phyloP scores from a whole-genome alignment of 2,797 vertebrate species.

The Typhlichthys subterraneus region DNA sequence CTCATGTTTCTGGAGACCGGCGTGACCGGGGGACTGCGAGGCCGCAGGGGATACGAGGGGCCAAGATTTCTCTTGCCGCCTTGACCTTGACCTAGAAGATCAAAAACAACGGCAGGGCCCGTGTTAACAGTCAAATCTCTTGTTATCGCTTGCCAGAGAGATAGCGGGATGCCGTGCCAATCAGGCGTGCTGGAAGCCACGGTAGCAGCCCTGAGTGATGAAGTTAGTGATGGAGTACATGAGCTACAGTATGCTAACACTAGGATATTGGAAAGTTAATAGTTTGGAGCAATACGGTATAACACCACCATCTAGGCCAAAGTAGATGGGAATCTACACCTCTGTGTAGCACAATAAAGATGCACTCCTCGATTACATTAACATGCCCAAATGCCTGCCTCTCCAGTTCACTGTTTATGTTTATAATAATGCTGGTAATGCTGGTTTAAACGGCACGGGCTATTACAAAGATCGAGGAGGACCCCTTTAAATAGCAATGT shows the following conservation, averaged over 20 bases:
- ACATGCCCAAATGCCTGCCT: no score
- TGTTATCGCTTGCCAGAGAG: not conserved
- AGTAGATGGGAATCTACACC: no score
- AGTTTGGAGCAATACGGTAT: no score
- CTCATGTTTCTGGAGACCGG: slow-evolving; percentile 49
- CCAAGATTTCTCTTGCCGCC: slow-evolving; percentile 48
- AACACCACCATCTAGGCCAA: no score
- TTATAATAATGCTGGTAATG: no score
- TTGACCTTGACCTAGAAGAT: slow-evolving; percentile 73
- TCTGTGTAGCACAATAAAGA: no score
- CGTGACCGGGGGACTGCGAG: slow-evolving; percentile 43
- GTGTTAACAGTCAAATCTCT: slow-evolving; percentile 33
- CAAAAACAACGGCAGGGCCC: slow-evolving; percentile 58
- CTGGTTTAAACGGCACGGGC: no score
- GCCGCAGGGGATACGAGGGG: slow-evolving; percentile 50
- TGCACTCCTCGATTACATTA: no score
- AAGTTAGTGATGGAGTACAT: slow-evolving; percentile 46
- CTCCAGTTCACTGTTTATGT: no score
- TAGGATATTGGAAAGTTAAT: no score
- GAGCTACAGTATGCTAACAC: no score
- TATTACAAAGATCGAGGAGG: no score
- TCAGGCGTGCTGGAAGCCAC: slow-evolving; percentile 28
- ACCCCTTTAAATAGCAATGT: not conserved
- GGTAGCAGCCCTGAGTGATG: slow-evolving; percentile 41
- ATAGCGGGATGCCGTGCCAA: slow-evolving; percentile 4